Evolutionary conservation across 2,888 invertebrate genomes (phyloP), one percentile per base, ranked within the genome.

Genomic region (Plagodis pulveraria): DNA sequence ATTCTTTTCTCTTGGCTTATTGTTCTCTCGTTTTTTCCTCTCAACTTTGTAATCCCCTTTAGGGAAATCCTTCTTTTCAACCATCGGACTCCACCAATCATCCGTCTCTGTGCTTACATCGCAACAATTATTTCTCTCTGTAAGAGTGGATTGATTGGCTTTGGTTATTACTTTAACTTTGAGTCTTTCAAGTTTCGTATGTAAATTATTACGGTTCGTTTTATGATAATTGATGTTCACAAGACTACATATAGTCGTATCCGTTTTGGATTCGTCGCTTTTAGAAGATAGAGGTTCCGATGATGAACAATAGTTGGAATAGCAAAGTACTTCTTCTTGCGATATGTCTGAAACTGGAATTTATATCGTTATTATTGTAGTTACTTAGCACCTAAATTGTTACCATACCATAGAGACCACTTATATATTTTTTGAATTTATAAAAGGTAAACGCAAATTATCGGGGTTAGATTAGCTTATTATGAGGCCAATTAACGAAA

Each of bases 11-110:
- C 40, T 54, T 5, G 22, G 5, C 9, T 36, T 41, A 5, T 35
- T 9, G 11, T 7, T 41, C 10, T 53, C 49, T 54, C 32, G 54
- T n/a, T 33, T 59, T 45, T 56, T 63, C 36, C 58, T 41, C 6
- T 58, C 46, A 41, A 35, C 45, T 5, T 45, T 45, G 6, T 60
- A 58, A 60, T 58, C 57, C 38, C 70, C 67, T 46, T 63, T 51
- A 12, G 34, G 0, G 9, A 42, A 8, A 5, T 52, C 35, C 5
- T 77, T 86, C 60, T 69, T 83, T 38, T 89, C 86, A 0, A 80
- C 22, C 2, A 86, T 67, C 0, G 88, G 87, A 64, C 84, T 87
- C 86, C 88, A 89, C 87, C 88, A 89, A 56, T 87, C 87, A 10
- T 73, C 64, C 0, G 84, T 87, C 0, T 70, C 44, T 0, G 86